Evolutionary conservation across 35 echinoderm and acorn worm species (phyloP), one percentile per base, ranked within the genome.

Genomic region (Patiria miniata): DNA sequence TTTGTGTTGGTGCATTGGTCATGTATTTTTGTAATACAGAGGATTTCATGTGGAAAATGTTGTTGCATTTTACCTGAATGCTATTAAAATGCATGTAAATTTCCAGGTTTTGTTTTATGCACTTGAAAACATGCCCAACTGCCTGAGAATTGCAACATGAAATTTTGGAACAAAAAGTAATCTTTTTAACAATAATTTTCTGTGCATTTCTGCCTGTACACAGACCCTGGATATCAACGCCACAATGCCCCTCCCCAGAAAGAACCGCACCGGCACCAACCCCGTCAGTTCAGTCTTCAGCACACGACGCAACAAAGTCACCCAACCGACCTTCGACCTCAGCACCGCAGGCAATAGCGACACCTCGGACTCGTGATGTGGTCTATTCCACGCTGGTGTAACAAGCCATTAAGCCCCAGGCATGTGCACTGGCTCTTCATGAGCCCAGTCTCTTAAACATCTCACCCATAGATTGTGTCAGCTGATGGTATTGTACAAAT

Each of bases 161-260:
- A n/a, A n/a, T n/a, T n/a, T n/a, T n/a, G n/a, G n/a, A n/a, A n/a
- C n/a, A n/a, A n/a, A n/a, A n/a, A n/a, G n/a, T n/a, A n/a, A 47
- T 47, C 42, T 6, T 4, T 47, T 30, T n/a, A n/a, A 37, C 32
- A 37, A 3, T 30, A 32, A 78, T n/a, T 40, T 3, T 6, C 55
- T 22, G 69, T 36, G 40, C 18, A n/a, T 29, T 53, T 86, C 36
- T 58, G 26, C 42, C 40, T 34, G 7, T 89, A 21, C 39, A 84
- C 85, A 95, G 93, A 81, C 89, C 34, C 87, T 95, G 8, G 93
- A 95, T 39, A 92, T 95, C 80, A 95, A 95, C 39, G 93, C 93
- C 19, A 95, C 93, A 30, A 95, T 95, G 93, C 93, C 93, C 52
- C 93, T 95, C 40, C 93, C 93, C 76, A 83, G 82, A 78, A 87